phyloP scores from a whole-genome alignment of 2,888 invertebrate species.

The Folsomia manolachei region DNA sequence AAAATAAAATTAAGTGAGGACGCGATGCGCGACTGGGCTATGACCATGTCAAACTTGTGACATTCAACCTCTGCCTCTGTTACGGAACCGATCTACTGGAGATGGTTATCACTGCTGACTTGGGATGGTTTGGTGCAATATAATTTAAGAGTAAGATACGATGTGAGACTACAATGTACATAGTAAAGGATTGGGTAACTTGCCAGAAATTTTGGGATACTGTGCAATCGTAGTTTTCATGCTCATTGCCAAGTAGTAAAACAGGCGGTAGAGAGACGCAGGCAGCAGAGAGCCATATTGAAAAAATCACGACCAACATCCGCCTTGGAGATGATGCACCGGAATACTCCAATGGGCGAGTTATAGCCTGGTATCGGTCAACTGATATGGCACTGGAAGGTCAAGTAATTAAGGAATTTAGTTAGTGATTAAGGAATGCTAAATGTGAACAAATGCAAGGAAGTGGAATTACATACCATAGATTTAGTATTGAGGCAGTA shows the following conservation, averaged over 20 bases:
- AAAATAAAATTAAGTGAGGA: background rate
- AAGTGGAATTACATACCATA: too few relatives aligned
- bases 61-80: background rate
- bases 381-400: constrained; percentile 97
- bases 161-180: background rate
- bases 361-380: constrained; percentile 89
- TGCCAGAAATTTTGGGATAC: constrained; percentile 93
- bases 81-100: background rate
- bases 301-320: constrained; percentile 82
- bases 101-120: background rate
- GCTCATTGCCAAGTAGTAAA: constrained; percentile 82
- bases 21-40: background rate
- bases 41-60: background rate
- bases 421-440: too few relatives aligned
- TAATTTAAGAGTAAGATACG: background rate
- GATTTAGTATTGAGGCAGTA: constrained; percentile 93
- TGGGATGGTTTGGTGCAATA: background rate
- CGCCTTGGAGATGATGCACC: constrained; percentile 88
- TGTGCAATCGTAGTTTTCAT: constrained; percentile 66
- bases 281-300: constrained; percentile 91
- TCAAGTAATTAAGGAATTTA: too few relatives aligned
- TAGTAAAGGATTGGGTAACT: constrained; percentile 37
- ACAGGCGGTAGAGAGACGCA: constrained; percentile 90
- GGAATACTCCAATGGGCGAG: constrained; percentile 89
- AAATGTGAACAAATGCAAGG: too few relatives aligned